These are phyloP conservation scores for Drosophila elegans DNA, from an alignment of 1,140 invertebrate genomes.

Conservation along the genomic window DNA sequence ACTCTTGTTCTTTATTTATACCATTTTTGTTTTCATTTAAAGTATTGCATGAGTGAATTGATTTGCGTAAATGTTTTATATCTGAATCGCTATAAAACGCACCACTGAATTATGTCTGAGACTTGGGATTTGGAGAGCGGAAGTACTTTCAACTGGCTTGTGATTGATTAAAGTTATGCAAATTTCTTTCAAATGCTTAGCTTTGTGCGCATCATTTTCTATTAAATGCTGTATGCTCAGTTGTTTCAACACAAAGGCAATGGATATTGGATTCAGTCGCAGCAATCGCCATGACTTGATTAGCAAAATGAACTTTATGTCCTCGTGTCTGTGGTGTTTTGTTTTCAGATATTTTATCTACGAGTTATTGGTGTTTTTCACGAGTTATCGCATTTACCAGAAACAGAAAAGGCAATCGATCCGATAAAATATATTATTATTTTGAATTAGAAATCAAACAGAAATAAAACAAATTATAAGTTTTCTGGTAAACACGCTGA, in stretches of 20 bases:
- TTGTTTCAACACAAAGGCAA: constrained; percentile 40
- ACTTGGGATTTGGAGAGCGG: constrained; percentile 15
- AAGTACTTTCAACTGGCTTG: constrained; percentile 13
- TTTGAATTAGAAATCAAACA: constrained; percentile 6
- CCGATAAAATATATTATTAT: background rate
- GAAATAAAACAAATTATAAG: constrained; percentile 38
- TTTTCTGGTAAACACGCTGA: constrained; percentile 59
- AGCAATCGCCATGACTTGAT: constrained; percentile 46
- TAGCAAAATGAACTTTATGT: constrained; percentile 3
- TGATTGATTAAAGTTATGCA: constrained; percentile 47
- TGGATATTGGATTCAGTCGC: constrained; percentile 49
- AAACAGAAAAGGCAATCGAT: constrained; percentile 6
- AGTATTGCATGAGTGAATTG: constrained; percentile 61
- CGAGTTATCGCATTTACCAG: constrained; percentile 38
- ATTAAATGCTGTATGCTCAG: constrained; percentile 64
- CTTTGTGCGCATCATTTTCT: constrained; percentile 72
- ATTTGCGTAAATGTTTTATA: constrained; percentile 71
- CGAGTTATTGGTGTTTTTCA: constrained; percentile 45
- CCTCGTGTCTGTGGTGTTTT: constrained; percentile 27
- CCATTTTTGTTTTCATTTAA: constrained; percentile 43
- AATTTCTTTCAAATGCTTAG: constrained; percentile 36
- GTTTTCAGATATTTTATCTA: constrained; percentile 30
- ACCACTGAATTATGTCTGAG: constrained; percentile 67
- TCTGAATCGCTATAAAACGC: constrained; percentile 77
- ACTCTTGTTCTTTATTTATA: constrained; percentile 71